phyloP scores from a whole-genome alignment of 2,113 vertebrate genomes.

The Otolemur garnettii region DNA sequence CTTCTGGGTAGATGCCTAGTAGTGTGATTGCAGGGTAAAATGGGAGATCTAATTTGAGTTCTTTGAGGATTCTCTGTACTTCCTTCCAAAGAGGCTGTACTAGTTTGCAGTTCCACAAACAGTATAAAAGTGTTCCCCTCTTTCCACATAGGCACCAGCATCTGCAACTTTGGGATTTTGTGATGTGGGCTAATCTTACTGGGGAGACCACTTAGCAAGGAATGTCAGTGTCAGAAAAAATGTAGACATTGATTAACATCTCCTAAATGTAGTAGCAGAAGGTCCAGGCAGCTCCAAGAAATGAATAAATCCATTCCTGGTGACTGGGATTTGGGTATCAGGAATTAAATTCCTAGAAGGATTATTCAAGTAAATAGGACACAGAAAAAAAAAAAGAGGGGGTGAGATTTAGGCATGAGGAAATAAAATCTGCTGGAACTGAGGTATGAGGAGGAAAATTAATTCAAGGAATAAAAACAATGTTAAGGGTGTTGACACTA shows the following conservation, averaged over 20 bases:
- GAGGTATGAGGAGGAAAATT: not conserved
- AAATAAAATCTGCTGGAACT: not conserved
- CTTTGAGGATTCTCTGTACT: no score
- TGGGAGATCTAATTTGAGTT: no score
- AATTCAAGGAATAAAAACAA: not conserved
- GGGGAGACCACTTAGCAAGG: not conserved
- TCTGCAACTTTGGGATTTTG: no score
- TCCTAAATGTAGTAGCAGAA: not conserved
- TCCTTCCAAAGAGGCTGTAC: no score
- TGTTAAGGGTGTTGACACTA: not conserved
- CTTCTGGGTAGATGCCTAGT: no score
- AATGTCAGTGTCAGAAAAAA: not conserved
- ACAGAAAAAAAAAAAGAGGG: not conserved
- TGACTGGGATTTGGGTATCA: not conserved
- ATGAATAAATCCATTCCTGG: not conserved
- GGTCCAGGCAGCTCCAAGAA: not conserved
- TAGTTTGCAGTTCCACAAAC: no score
- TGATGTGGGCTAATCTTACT: no score
- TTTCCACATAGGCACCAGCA: no score
- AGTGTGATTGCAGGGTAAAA: no score
- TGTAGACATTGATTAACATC: not conserved
- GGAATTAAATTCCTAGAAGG: not conserved
- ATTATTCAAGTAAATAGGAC: not conserved
- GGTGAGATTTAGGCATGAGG: not conserved
- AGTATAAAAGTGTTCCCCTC: no score